These are phyloP conservation scores for Anoncus sp. DNA, from an alignment of 2,888 invertebrate species.

Conservation along the genomic window DNA sequence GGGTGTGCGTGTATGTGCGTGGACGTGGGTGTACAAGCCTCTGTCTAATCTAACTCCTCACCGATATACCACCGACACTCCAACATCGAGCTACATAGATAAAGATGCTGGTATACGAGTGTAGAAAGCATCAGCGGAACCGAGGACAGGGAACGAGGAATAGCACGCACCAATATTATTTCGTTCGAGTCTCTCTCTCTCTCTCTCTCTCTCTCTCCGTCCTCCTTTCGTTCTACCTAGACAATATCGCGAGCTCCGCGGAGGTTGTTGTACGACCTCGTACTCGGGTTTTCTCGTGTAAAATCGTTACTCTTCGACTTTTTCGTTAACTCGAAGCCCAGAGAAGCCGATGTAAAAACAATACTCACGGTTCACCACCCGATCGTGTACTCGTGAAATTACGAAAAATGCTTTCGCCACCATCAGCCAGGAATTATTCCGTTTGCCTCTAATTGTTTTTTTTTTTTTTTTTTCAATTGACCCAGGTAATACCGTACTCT, in stretches of 20 bases:
- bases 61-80: slow-evolving; percentile 68
- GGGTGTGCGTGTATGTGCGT: slow-evolving; percentile 8
- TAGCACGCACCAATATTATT: slow-evolving; percentile 66
- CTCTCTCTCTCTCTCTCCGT: slow-evolving; percentile 68
- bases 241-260: slow-evolving; percentile 69
- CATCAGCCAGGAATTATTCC: too few species aligned
- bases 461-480: too few species aligned
- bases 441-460: too few species aligned
- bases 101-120: slow-evolving; percentile 30
- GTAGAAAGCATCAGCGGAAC: slow-evolving; percentile 58
- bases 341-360: too few species aligned
- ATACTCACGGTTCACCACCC: too few species aligned
- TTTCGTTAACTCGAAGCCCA: slow-evolving; percentile 67
- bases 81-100: slow-evolving; percentile 64
- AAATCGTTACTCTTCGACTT: slow-evolving; percentile 79
- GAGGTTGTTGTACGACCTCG: slow-evolving; percentile 75
- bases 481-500: too few species aligned
- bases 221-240: slow-evolving; percentile 69
- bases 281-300: slow-evolving; percentile 76
- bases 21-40: slow-evolving; percentile 67
- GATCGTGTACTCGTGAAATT: too few species aligned
- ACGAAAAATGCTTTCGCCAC: too few species aligned
- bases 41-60: slow-evolving; percentile 80
- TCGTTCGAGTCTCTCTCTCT: slow-evolving; percentile 67
- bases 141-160: slow-evolving; percentile 46